Base-by-base conservation (phyloP, 2,113 vertebrate species). In the Eurypyga helias region DNA sequence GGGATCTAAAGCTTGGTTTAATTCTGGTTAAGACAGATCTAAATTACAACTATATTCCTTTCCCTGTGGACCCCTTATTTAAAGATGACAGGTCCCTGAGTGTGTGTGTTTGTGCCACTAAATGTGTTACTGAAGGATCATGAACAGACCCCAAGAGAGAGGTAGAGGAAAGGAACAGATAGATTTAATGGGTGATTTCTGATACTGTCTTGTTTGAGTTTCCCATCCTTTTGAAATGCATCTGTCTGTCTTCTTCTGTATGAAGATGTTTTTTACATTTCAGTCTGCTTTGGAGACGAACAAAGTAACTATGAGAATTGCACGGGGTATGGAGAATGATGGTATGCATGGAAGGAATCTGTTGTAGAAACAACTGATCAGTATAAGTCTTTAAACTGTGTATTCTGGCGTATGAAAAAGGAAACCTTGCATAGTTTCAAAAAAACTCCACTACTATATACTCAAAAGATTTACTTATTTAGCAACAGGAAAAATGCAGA, bases 1-100 rank as follows among this genome's bases (percentile, higher is more conserved):
- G 88, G 55, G 75, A 93, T 90, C 83, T 81, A 94, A 90, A 93
- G 36, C 64, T 92, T 34, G 8, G 67, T 88, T 94, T 96, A 92
- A 93, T 93, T 90, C 90, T 80, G 43, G 55, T 93, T 91, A 94
- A 93, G 83, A 81, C n/a, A 83, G 58, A 62, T 83, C 76, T 90
- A 94, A 95, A 96, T 83, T 92, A 92, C 86, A 90, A 92, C 46
- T 46, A 70, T 43, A 78, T 89, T 46, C 10, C 11, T 76, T 72
- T 95, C 93, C 76, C 91, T 33, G 5, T 2, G 4, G 72, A 54
- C 23, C 33, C 18, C 43, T 92, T 92, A 48, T 70, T 89, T 93
- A 73, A 92, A 92, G 65, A 92, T 75, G 83, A 78, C 61, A 81
- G 38, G 43, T 73, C 55, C 79, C 55, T 34, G 18, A 55, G 60